Base-by-base conservation (phyloP, 2,797 vertebrate species). In the Miichthys miiuy region DNA sequence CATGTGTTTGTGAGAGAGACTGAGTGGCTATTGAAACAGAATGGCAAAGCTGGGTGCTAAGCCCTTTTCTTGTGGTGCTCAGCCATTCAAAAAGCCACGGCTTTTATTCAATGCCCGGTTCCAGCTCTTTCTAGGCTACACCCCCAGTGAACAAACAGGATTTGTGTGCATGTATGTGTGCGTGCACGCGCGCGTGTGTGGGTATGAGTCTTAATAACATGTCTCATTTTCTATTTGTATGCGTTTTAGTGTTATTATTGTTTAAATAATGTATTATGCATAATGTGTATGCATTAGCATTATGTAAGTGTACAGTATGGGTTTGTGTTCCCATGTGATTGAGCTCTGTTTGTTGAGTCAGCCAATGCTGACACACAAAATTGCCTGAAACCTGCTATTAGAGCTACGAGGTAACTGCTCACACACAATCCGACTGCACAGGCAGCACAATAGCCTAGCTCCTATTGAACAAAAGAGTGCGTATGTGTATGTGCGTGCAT, bases 81-180 rank as follows among this genome's bases (percentile, higher is more conserved):
- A 88, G 85, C 89, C 92, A 91, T 94, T 94, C 88, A 94, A 84
- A 93, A 91, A 92, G 81, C 85, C 86, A 88, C 18, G 11, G 90
- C 89, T 93, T 92, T 93, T 88, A 93, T 93, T 92, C 92, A 89
- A 61, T 87, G 87, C 86, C 82, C 27, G 27, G 83, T 88, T 91
- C 90, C 77, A 92, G 92, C 86, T 90, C 86, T 90, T 93, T 94
- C 91, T 75, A 87, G 87, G 83, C 83, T 85, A 62, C 87, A 85
- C 82, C 87, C 85, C 80, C 73, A 79, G 84, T 90, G 89, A 91
- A 91, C 89, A 92, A 90, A 88, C 87, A 85, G 84, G 83, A 86
- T 91, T 88, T 89, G 79, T 87, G 50, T 87, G 62, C 80, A 55
- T 82, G 62, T 75, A 23, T 81, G 42, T 64, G 66, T 73, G 75